Percentiles rank a stretch among this genome's conserved stretches.
Evolutionary conservation across 2,888 invertebrate species (phyloP).

Genomic region (Tenodera sinensis): DNA sequence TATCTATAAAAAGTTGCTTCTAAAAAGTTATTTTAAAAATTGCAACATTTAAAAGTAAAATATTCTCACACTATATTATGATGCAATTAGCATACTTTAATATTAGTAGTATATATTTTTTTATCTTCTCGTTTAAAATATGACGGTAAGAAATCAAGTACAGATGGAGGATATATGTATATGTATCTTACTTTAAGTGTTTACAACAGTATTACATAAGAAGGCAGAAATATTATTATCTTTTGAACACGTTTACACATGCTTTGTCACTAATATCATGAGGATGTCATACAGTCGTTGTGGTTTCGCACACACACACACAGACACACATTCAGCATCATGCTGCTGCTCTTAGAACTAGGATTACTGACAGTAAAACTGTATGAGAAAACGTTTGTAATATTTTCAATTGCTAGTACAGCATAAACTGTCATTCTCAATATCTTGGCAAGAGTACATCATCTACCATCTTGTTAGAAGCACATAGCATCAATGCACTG

Average conservation of each 20-base stretch:
- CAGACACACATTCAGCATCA: neutral
- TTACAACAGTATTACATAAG: neutral
- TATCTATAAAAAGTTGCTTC: constrained; percentile 15
- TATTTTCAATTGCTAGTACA: no score
- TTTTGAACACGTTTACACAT: neutral
- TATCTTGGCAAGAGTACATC: neutral
- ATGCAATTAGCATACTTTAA: constrained; percentile 1
- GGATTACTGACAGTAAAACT: neutral
- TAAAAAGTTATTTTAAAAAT: constrained; percentile 10
- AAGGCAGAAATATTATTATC: neutral
- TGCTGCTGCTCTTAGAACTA: neutral
- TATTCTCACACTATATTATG: neutral
- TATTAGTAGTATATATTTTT: neutral
- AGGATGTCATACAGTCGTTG: neutral
- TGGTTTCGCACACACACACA: neutral
- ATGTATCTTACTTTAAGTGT: neutral
- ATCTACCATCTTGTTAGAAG: no score
- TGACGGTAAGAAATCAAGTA: neutral
- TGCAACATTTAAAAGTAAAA: constrained; percentile 2
- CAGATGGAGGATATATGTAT: neutral
- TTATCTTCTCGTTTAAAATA: neutral
- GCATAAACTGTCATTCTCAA: neutral
- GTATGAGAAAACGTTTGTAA: neutral
- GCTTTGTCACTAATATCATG: neutral
- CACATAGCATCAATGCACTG: no score